A percentile compares a stretch with the other conserved stretches of the same genome.
These are phyloP conservation scores for Ciona savignyi DNA, from an alignment of 23 tunicate species.

Conservation along the genomic window DNA sequence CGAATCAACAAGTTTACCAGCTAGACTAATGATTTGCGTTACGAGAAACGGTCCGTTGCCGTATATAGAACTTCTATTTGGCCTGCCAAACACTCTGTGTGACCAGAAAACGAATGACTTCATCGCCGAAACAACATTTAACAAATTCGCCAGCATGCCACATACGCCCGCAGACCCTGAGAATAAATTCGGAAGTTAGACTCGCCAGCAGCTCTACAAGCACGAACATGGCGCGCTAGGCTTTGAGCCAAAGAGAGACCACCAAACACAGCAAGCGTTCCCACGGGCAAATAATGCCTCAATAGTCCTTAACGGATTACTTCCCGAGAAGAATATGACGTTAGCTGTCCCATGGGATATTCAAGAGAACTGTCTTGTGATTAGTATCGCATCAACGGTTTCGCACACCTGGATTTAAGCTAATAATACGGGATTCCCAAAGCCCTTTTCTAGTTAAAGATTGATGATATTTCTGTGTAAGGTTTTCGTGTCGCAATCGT, in stretches of 20 bases:
- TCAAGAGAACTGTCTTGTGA: neutral
- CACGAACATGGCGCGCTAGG: neutral
- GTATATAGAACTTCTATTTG: neutral
- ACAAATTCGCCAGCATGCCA: neutral
- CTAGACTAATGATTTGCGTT: neutral
- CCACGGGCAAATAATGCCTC: slow-evolving; percentile 2
- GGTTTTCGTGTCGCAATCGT: too few relatives aligned
- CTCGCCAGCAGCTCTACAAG: neutral
- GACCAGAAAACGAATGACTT: neutral
- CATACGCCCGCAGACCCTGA: neutral
- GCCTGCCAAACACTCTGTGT: neutral
- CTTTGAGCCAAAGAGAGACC: neutral
- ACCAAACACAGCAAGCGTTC: neutral
- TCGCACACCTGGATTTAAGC: neutral
- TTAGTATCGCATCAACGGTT: neutral
- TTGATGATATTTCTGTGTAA: neutral
- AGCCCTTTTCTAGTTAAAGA: neutral
- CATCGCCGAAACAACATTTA: neutral
- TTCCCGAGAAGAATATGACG: neutral
- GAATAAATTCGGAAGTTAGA: neutral
- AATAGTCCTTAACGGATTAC: neutral
- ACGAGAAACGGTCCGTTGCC: neutral
- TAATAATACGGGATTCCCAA: neutral
- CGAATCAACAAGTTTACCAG: neutral
- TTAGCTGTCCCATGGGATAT: neutral